phyloP scores from a whole-genome alignment of 2,888 invertebrate genomes.

The Lathronympha strigana region DNA sequence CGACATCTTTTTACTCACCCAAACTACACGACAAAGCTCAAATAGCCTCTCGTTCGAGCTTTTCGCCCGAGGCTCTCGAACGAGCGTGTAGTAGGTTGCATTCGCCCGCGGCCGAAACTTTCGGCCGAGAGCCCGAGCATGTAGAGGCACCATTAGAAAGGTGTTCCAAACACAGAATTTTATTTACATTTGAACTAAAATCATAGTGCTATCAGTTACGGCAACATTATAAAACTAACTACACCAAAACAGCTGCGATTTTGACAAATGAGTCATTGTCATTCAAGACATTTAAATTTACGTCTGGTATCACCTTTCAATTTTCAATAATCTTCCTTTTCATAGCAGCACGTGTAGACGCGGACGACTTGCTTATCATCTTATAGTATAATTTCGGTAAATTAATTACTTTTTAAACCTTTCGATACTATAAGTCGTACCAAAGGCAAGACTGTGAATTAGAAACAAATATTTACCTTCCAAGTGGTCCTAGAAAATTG shows the following conservation, averaged over 20 bases:
- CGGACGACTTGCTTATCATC: constrained; percentile 70
- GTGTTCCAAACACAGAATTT: too few species aligned
- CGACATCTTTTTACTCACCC: too few species aligned
- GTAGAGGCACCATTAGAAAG: too few species aligned
- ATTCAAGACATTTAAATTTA: constrained; percentile 15
- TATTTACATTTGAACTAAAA: not conserved
- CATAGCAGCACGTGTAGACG: constrained; percentile 80
- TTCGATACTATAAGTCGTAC: not conserved
- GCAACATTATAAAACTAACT: constrained; percentile 24
- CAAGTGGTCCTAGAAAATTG: not conserved
- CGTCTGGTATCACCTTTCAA: constrained; percentile 35
- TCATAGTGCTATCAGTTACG: not conserved
- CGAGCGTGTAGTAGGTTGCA: too few species aligned
- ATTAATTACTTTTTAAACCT: constrained; percentile 41
- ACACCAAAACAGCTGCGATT: constrained; percentile 25
- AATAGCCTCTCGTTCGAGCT: too few species aligned
- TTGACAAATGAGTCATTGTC: constrained; percentile 29
- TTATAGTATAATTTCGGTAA: constrained; percentile 63
- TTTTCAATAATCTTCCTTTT: constrained; percentile 68
- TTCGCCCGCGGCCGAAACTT: too few species aligned
- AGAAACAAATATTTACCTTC: constrained; percentile 25
- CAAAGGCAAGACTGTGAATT: constrained; percentile 28
- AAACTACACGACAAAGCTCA: too few species aligned
- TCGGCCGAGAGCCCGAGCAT: too few species aligned
- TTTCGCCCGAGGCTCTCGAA: too few species aligned